A percentile compares a stretch with the other conserved stretches of the same genome.
These are phyloP conservation scores for Zaprionus bogoriensis DNA, from an alignment of 2,888 invertebrate species.

Conservation along the genomic window DNA sequence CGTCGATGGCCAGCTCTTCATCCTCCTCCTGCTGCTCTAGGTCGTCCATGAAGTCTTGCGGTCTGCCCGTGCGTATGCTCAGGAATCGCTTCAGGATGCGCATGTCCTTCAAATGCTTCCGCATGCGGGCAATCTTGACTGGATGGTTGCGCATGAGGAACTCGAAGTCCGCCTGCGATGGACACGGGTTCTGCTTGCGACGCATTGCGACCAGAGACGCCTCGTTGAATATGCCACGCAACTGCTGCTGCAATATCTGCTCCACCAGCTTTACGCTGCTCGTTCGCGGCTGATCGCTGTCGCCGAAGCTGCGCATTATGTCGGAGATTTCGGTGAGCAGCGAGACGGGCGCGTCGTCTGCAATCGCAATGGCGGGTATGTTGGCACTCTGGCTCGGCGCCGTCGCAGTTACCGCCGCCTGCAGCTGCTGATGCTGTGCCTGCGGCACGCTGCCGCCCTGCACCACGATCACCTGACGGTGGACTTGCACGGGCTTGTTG, in stretches of 20 bases:
- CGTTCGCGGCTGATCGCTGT: conserved; percentile 90
- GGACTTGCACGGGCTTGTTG: conserved; percentile 60
- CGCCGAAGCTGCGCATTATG: conserved; percentile 97
- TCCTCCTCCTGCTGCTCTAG: conserved; percentile 84
- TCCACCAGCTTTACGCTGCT: conserved; percentile 93
- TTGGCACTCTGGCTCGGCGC: conserved; percentile 28
- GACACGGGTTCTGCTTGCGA: conserved; percentile 86
- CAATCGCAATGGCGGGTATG: conserved; percentile 32
- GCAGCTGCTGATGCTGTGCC: conserved; percentile 41
- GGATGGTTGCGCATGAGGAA: conserved; percentile 93
- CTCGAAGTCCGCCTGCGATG: conserved; percentile 87
- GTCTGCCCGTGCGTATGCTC: conserved; percentile 79
- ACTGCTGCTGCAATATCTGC: conserved; percentile 91
- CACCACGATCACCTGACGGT: conserved; percentile 62
- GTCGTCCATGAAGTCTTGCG: conserved; percentile 82
- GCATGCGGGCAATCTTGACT: conserved; percentile 88
- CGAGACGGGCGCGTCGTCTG: conserved; percentile 75
- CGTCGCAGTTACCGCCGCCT: conserved; percentile 1
- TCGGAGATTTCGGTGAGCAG: conserved; percentile 87
- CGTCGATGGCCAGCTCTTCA: conserved; percentile 84
- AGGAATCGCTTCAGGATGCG: conserved; percentile 82
- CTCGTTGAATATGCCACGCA: conserved; percentile 90
- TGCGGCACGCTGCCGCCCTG: conserved; percentile 48
- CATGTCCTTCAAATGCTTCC: conserved; percentile 88
- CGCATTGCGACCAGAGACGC: conserved; percentile 87